phyloP scores from a whole-genome alignment of 2,113 vertebrate genomes.

The Scatophagus argus region DNA sequence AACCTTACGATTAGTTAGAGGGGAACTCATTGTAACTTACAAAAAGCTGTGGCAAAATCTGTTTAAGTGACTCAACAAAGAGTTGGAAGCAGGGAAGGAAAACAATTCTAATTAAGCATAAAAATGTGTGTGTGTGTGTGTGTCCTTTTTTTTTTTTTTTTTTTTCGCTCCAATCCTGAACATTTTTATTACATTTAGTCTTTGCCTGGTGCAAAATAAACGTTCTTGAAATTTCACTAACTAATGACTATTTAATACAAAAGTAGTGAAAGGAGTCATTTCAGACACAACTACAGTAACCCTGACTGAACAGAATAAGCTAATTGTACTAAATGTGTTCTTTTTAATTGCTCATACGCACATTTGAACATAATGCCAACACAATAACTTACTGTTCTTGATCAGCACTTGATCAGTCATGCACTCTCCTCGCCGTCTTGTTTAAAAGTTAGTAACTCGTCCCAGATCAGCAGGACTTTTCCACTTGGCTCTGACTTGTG shows the following conservation, averaged over 20 bases:
- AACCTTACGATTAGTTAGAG: conserved; percentile 4
- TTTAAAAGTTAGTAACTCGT: conserved; percentile 5
- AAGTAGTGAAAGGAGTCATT: background rate
- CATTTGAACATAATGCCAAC: too few species aligned
- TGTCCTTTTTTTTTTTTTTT: too few species aligned
- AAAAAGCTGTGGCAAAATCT: background rate
- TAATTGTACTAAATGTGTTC: background rate
- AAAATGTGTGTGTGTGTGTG: background rate
- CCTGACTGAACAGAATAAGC: background rate
- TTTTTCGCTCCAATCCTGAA: too few species aligned
- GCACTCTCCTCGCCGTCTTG: background rate
- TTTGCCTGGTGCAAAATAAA: too few species aligned
- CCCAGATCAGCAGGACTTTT: conserved; percentile 1
- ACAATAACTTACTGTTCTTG: too few species aligned
- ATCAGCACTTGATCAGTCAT: background rate
- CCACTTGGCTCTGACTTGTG: background rate
- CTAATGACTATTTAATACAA: background rate
- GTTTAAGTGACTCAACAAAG: background rate
- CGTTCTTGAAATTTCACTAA: background rate
- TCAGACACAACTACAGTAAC: background rate
- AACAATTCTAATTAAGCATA: background rate
- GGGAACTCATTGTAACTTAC: too few species aligned
- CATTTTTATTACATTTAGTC: too few species aligned
- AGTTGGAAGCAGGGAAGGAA: background rate
- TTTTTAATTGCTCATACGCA: background rate